Evolutionary conservation across 2,888 invertebrate genomes (phyloP).

Genomic region (Lapara coniferarum): DNA sequence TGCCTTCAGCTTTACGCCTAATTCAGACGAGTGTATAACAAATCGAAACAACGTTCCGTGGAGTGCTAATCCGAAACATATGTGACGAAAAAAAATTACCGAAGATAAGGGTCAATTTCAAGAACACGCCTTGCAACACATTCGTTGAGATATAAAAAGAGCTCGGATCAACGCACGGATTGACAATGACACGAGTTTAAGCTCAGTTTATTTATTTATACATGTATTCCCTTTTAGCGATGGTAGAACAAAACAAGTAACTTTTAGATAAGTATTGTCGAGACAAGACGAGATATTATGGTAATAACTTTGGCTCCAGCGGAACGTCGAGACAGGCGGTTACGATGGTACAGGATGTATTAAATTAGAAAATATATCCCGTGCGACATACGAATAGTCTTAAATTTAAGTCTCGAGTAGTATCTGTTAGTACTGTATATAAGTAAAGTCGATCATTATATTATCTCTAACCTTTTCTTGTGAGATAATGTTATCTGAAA

Average conservation of each 20-base stretch:
- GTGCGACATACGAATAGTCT: constrained; percentile 34
- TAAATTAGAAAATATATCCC: constrained; percentile 66
- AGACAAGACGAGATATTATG: constrained; percentile 63
- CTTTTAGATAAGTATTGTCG: constrained; percentile 77
- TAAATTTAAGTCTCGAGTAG: constrained; percentile 11
- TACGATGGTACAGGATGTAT: constrained; percentile 64
- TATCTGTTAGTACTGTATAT: constrained; percentile 8
- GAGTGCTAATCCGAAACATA: constrained; percentile 81
- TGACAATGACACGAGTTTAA: constrained; percentile 83
- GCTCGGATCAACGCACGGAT: constrained; percentile 69
- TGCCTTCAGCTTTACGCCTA: neutral
- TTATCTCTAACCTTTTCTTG: constrained; percentile 20
- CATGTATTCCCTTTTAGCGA: constrained; percentile 82
- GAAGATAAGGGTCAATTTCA: constrained; percentile 79
- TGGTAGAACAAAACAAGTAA: constrained; percentile 73
- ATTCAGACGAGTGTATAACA: constrained; percentile 39
- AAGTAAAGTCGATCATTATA: constrained; percentile 4
- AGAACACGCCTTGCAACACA: constrained; percentile 71
- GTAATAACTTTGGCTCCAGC: constrained; percentile 68
- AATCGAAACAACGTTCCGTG: constrained; percentile 70
- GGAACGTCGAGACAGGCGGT: constrained; percentile 55
- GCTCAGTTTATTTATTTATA: constrained; percentile 78
- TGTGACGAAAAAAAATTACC: constrained; percentile 74
- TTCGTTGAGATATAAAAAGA: constrained; percentile 75
- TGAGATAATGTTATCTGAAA: neutral